Evolutionary conservation across 1,140 invertebrate species (phyloP), one percentile per base, ranked within the genome.

Genomic region (Rhagoletis pomonella): DNA sequence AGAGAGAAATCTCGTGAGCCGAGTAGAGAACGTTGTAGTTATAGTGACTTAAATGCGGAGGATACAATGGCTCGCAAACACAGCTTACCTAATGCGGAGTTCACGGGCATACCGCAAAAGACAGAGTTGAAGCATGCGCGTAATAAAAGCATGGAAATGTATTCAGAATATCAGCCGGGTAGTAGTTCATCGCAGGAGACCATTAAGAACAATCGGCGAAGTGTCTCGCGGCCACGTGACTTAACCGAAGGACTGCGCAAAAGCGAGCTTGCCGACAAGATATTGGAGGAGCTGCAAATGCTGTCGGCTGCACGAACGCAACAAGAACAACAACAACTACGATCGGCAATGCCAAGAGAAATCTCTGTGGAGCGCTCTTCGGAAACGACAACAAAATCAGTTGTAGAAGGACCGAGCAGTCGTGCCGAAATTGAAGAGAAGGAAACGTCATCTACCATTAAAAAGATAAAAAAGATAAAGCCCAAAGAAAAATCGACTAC

Each of bases 1-100:
- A 91, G 95, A 10, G 95, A 96, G 90, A 95, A 95, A 89, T 94
- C 91, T 1, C 86, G 81, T 7, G 92, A 92, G 29, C 59, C 86
- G 10, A 88, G 87, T 58, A 62, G 69, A 39, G 88, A 88, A 4
- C 86, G 81, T 14, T 19, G 47, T 50, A 88, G 88, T 0, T 14
- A 85, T 29, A 86, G 39, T 50, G 39, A 10, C 44, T 44, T 88
- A 4, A 88, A 89, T 7, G 84, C 88, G 44, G 58, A 86, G 17
- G 90, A 91, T 12, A 19, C 86, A 6, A 55, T 89, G 19, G 67
- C 86, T 0, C 90, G 91, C 39, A 92, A 92, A 58, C 90, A 92
- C 58, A 92, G 91, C 67, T 59, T 92, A 50, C 90, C 90, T 59
- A 91, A 90, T 89, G 89, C 89, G 4, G 73, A 81, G 6, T 19